Percentiles rank a stretch among this genome's conserved stretches.
phyloP scores from a whole-genome alignment of 2,888 invertebrate genomes.

The Myathropa florea region DNA sequence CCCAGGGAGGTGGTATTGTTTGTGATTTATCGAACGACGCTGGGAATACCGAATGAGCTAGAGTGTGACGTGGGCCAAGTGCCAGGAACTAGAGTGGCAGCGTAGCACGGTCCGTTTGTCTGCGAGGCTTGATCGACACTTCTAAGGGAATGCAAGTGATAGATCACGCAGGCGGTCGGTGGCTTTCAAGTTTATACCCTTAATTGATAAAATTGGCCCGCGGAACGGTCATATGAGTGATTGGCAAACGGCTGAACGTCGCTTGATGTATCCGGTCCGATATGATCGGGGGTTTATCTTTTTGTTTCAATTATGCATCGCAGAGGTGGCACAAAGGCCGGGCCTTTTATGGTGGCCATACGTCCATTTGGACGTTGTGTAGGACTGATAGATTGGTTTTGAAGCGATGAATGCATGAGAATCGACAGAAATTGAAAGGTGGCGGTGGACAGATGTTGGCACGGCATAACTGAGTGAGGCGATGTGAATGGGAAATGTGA shows the following conservation, averaged over 20 bases:
- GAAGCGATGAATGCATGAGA: background rate
- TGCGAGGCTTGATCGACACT: conserved; percentile 70
- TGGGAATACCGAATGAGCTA: background rate
- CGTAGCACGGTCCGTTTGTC: conserved; percentile 74
- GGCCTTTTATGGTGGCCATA: background rate
- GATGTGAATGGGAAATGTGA: background rate
- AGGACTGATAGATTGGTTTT: background rate
- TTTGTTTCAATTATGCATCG: background rate
- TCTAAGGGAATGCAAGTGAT: background rate
- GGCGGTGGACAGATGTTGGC: background rate
- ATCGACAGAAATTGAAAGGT: no score
- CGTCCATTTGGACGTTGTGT: background rate
- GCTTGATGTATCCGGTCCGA: background rate
- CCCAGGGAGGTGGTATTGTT: background rate
- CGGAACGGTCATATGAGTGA: background rate
- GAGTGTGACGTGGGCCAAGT: conserved; percentile 52
- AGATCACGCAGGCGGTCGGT: conserved; percentile 74
- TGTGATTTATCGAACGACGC: background rate
- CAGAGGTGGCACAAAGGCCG: background rate
- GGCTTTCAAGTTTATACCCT: conserved; percentile 75
- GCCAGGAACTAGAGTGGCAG: conserved; percentile 39
- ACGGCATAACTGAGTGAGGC: background rate
- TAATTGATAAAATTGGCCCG: background rate
- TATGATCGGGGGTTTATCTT: background rate
- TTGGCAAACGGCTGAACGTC: background rate